phyloP scores from a whole-genome alignment of 2,888 invertebrate genomes.

The Galerucella calmariensis region DNA sequence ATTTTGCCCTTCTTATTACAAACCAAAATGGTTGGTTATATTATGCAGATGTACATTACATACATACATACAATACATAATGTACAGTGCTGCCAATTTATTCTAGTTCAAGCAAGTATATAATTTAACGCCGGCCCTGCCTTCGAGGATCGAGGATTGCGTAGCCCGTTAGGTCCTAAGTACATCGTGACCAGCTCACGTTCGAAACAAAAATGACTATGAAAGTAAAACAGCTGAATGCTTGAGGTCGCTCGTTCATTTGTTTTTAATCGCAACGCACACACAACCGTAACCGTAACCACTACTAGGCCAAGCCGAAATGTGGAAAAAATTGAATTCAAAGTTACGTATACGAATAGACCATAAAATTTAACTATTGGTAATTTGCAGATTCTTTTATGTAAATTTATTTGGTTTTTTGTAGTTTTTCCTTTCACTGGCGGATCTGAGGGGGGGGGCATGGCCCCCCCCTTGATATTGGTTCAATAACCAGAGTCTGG shows the following conservation, averaged over 20 bases:
- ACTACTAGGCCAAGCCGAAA: not conserved
- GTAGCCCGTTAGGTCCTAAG: constrained; percentile 49
- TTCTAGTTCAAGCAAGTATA: not conserved
- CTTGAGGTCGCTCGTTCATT: constrained; percentile 51
- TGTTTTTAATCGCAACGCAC: constrained; percentile 36
- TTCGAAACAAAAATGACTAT: constrained; percentile 49
- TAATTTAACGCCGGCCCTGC: not conserved
- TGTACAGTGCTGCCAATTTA: not conserved
- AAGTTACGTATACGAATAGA: too few relatives aligned
- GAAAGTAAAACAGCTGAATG: constrained; percentile 55
- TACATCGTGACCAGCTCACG: constrained; percentile 55
- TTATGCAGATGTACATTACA: too few relatives aligned
- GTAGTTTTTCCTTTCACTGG: too few relatives aligned
- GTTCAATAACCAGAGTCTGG: too few relatives aligned
- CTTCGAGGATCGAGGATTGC: constrained; percentile 18
- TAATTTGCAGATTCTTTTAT: too few relatives aligned
- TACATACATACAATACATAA: too few relatives aligned
- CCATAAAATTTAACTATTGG: too few relatives aligned
- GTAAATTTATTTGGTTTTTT: too few relatives aligned
- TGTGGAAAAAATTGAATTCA: not conserved
- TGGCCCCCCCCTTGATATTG: too few relatives aligned
- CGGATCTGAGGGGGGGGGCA: too few relatives aligned
- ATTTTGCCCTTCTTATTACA: too few relatives aligned
- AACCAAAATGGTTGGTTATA: too few relatives aligned
- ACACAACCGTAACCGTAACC: constrained; percentile 17